phyloP scores from a whole-genome alignment of 2,113 vertebrate genomes.

The Tympanuchus pallidicinctus region DNA sequence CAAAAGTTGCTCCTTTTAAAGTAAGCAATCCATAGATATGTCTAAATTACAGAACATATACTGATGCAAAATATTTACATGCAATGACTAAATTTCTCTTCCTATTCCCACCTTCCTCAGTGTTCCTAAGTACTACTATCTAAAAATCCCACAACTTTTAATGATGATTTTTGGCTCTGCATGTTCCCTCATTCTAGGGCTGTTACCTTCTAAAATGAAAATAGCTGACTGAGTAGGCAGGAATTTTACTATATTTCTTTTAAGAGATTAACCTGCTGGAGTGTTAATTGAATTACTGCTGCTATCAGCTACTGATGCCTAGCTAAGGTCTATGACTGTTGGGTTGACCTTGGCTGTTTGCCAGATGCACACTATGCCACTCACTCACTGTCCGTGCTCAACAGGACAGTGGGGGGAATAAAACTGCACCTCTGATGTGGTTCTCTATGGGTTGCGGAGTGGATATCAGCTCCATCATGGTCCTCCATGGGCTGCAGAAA shows the following conservation, averaged over 20 bases:
- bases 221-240: background rate
- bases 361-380: background rate
- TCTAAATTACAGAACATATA: background rate
- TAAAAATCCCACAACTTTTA: background rate
- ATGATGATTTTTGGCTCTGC: accelerated
- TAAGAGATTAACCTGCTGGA: background rate
- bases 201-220: background rate
- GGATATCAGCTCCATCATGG: background rate
- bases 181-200: background rate
- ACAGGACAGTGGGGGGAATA: background rate
- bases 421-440: background rate
- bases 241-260: background rate
- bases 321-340: background rate
- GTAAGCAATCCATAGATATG: background rate
- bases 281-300: background rate
- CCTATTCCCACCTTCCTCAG: background rate
- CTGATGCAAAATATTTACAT: background rate
- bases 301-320: background rate
- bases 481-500: background rate
- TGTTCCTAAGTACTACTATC: background rate
- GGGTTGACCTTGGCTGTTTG: background rate
- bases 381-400: background rate
- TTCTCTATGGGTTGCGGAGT: background rate
- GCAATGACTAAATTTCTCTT: background rate
- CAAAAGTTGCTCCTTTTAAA: background rate